Evolutionary conservation across 2,797 vertebrate genomes (phyloP).

Genomic region (Thunnus albacares): DNA sequence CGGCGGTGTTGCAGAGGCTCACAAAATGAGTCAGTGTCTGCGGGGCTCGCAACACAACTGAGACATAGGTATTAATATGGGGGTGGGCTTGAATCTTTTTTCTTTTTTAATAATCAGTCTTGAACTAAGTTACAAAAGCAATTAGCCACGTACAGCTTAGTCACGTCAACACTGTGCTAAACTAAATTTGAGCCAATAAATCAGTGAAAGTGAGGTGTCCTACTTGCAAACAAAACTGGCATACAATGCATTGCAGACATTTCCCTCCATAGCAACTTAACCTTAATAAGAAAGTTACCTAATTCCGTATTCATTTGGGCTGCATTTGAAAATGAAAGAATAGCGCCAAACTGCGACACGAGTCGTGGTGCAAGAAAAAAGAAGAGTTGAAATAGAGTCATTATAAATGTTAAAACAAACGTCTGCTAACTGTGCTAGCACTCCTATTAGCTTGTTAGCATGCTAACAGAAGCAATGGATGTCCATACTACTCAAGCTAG

Average conservation of each 20-base stretch:
- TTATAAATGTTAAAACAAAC: not conserved
- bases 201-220: slow-evolving; percentile 61
- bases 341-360: fast-evolving
- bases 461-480: slow-evolving; percentile 48
- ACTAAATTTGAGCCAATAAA: not conserved
- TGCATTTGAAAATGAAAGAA: fast-evolving
- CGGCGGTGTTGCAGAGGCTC: slow-evolving; percentile 93
- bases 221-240: slow-evolving; percentile 61
- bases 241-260: slow-evolving; percentile 68
- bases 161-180: not conserved
- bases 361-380: not conserved
- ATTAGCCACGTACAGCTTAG: not conserved
- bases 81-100: slow-evolving; percentile 74
- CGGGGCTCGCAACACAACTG: slow-evolving; percentile 82
- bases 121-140: slow-evolving; percentile 26
- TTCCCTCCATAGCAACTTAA: slow-evolving; percentile 87
- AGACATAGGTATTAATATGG: slow-evolving; percentile 85
- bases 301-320: not conserved
- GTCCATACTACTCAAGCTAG: not conserved
- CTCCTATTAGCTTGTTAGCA: slow-evolving; percentile 65
- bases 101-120: slow-evolving; percentile 25
- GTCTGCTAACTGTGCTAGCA: not conserved
- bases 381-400: fast-evolving
- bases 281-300: not conserved
- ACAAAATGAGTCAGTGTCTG: slow-evolving; percentile 83